These are phyloP conservation scores for Zosterops pallidus DNA, from an alignment of 2,113 vertebrate genomes.

Conservation along the genomic window DNA sequence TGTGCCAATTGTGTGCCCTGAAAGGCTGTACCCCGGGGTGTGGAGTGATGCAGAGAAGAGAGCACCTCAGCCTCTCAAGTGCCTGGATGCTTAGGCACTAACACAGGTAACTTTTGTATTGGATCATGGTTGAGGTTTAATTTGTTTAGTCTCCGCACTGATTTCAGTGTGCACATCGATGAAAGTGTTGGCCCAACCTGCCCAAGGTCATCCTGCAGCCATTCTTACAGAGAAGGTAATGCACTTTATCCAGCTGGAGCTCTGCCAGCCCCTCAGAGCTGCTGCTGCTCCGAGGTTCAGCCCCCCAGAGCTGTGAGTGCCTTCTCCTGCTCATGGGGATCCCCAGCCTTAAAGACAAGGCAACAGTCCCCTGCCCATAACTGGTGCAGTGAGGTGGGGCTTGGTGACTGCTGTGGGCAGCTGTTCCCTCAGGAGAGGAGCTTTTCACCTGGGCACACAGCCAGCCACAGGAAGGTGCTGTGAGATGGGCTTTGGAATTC, in stretches of 20 bases:
- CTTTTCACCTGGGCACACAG: rapidly evolving
- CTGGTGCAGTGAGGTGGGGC: rapidly evolving
- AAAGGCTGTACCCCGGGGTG: neutral
- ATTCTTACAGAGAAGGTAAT: neutral
- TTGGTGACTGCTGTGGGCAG: neutral
- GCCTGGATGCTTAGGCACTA: neutral
- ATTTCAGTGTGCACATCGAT: neutral
- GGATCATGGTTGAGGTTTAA: neutral
- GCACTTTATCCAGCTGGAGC: neutral
- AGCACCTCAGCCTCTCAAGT: neutral
- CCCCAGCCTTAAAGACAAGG: neutral
- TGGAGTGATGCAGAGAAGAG: neutral
- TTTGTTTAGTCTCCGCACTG: neutral
- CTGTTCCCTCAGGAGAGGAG: neutral
- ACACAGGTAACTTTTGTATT: neutral
- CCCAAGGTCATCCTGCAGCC: neutral
- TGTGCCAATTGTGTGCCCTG: neutral
- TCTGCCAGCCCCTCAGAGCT: neutral
- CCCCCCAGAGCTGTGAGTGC: rapidly evolving
- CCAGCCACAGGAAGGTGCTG: neutral
- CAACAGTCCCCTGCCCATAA: neutral
- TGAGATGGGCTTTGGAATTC: neutral
- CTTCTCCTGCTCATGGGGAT: neutral
- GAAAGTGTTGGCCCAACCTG: neutral
- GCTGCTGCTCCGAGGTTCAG: rapidly evolving